Evolutionary conservation across 2,797 vertebrate genomes (phyloP), one percentile per base, ranked within the genome.

Genomic region (Pipistrellus nathusii): DNA sequence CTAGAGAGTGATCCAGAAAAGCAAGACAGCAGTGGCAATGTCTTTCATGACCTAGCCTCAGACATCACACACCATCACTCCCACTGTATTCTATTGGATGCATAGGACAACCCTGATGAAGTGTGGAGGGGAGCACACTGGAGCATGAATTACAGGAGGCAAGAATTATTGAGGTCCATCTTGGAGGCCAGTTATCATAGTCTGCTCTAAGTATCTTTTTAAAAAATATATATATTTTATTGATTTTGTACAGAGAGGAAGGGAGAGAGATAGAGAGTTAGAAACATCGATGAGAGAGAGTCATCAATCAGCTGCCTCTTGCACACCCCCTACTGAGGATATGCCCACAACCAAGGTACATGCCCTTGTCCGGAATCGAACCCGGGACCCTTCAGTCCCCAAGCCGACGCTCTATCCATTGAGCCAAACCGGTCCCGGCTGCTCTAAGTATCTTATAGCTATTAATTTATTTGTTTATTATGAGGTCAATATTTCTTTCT

Each of bases 381-480:
- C n/a, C n/a, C n/a, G n/a, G n/a, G n/a, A n/a, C n/a, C n/a, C n/a
- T n/a, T n/a, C n/a, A n/a, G n/a, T n/a, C n/a, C n/a, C n/a, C n/a
- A n/a, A n/a, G n/a, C n/a, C n/a, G n/a, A n/a, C n/a, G n/a, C n/a
- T n/a, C n/a, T n/a, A n/a, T n/a, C n/a, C n/a, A n/a, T n/a, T n/a
- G n/a, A n/a, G n/a, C n/a, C n/a, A n/a, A n/a, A n/a, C n/a, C n/a
- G n/a, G n/a, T n/a, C n/a, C n/a, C n/a, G n/a, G n/a, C 15, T 66
- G 46, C 48, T 76, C 21, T 80, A 73, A 87, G 44, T 21, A 55
- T 88, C 69, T 53, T 25, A 88, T 3, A 75, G 51, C 5, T 87
- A 80, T n/a, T 46, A 18, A 66, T 75, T 72, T 30, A 82, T 83
- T 48, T 83, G 84, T 75, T 83, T 64, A 88, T 77, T 88, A 46